phyloP scores from a whole-genome alignment of 2,888 invertebrate species.

The Campoplex capitator region DNA sequence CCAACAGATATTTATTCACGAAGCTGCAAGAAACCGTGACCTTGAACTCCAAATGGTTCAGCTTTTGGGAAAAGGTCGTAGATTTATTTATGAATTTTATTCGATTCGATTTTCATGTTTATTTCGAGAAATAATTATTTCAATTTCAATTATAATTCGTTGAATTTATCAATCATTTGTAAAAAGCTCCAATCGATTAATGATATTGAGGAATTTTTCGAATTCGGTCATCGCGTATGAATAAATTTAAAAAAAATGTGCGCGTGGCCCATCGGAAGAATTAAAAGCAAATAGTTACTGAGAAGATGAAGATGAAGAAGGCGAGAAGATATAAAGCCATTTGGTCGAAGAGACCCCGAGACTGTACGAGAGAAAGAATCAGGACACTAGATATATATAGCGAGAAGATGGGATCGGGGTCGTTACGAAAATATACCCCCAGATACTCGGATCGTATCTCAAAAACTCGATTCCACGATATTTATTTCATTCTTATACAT shows the following conservation, averaged over 20 bases:
- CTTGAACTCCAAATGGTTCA: not conserved
- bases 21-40: not conserved
- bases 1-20: not conserved
- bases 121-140: not conserved
- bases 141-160: not conserved
- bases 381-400: conserved; percentile 84
- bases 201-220: not conserved
- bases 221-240: not conserved
- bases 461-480: conserved; percentile 80
- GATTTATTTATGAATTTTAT: not conserved
- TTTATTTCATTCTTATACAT: conserved; percentile 27
- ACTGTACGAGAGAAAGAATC: conserved; percentile 76
- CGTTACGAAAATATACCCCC: conserved; percentile 84
- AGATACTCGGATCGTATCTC: conserved; percentile 78
- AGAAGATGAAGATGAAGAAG: conserved; percentile 37
- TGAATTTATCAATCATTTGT: not conserved
- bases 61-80: not conserved
- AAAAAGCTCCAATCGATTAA: not conserved
- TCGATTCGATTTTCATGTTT: not conserved
- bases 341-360: conserved; percentile 18
- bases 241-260: not conserved
- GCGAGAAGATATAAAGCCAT: conserved; percentile 21
- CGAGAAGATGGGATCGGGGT: conserved; percentile 82
- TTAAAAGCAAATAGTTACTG: conserved; percentile 51
- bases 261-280: not conserved